Base-by-base conservation (phyloP, 92 coral and sea anemone species). In the Montipora capitata region DNA sequence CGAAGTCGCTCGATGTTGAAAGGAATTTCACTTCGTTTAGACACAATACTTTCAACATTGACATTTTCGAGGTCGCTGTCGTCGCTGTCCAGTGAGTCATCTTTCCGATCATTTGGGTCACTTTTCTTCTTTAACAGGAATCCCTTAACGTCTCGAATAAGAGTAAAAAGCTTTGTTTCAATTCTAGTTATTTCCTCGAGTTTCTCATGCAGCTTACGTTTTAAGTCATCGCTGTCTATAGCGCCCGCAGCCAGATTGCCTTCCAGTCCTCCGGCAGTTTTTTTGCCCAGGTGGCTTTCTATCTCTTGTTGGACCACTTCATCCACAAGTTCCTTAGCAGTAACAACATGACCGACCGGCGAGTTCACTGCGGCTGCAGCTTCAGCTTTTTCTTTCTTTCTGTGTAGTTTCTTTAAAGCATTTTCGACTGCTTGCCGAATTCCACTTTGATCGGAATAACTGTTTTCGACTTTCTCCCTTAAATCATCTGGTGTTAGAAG, bases 371-470 rank as follows among this genome's bases (percentile, higher is more conserved):
- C 81, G 10, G 70, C 90, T 5, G 71, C 85, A 44, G 88, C 90
- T n/a, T 63, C 85, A 44, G 88, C 90, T n/a, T 54, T 84, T 49
- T 61, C 79, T 72, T 91, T 89, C 79, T 88, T 93, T 18, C 91
- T 95, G 62, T 94, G 98, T 7, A 95, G 96, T 52, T 93, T 95
- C 58, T 27, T 85, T 27, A 95, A 86, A 40, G 98, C 98, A 10
- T 87, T 81, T 43, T 91, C 87, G 13, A 95, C 98, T 17, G 98
- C 98, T 76, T 76, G 49, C 2, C 89, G 94, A 63, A 95, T 95
- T 44, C 83, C 89, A 40, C 52, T 87, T 45, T 88, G 81, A 64
- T 93, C 93, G 15, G 66, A 45, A 48, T 92, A 84, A 39, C 79
- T 77, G 61, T 87, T 90, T 70, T 95, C 98, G n/a, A 78, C 93